Conservation (phyloP, 2,797 vertebrate species). For the Hirundo rustica region DNA sequence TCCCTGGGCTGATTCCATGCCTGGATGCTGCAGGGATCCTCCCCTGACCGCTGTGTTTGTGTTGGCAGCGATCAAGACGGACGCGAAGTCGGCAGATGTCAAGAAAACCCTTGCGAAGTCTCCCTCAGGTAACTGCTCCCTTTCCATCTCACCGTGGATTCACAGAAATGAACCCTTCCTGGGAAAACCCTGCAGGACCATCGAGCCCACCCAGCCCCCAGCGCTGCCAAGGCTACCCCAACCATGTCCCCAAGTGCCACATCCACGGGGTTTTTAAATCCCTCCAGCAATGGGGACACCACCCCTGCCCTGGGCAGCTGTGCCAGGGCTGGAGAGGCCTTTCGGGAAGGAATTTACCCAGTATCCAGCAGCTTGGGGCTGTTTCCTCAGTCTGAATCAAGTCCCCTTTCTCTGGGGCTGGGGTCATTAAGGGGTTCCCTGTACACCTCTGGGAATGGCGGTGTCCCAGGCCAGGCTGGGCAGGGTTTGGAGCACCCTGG, state of each 20-base stretch:
- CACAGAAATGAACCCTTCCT: accelerated
- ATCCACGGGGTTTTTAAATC: accelerated
- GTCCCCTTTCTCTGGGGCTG: not conserved
- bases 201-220: not conserved
- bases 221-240: not conserved
- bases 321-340: not conserved
- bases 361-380: accelerated
- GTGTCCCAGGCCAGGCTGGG: not conserved
- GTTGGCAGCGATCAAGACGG: slow-evolving; percentile 83
- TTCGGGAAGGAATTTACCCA: not conserved
- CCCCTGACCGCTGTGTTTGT: not conserved
- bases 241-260: not conserved
- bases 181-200: not conserved
- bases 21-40: not conserved
- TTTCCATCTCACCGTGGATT: not conserved
- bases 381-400: accelerated
- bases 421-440: too few species aligned
- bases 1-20: not conserved
- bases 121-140: slow-evolving; percentile 77
- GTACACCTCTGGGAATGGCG: not conserved
- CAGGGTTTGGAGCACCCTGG: not conserved
- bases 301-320: not conserved
- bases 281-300: accelerated
- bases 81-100: slow-evolving; percentile 81
- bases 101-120: slow-evolving; percentile 85